Evolutionary conservation across 1,140 invertebrate species (phyloP).

Genomic region (Hirudo medicinalis): DNA sequence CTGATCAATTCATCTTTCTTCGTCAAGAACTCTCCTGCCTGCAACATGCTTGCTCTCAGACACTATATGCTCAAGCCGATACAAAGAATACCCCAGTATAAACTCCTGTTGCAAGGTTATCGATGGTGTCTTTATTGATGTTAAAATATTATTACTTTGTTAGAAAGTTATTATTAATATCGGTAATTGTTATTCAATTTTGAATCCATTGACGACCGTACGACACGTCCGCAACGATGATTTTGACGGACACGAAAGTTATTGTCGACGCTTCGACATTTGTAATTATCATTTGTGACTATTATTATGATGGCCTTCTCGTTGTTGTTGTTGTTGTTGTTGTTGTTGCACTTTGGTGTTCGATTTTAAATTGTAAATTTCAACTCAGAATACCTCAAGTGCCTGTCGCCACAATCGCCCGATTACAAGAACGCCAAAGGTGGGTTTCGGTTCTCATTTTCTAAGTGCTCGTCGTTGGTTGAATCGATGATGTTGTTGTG

Average conservation of each 20-base stretch:
- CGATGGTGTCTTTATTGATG: too few species aligned
- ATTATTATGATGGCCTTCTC: too few species aligned
- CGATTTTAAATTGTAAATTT: conserved; percentile 26
- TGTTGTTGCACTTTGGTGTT: conserved; percentile 22
- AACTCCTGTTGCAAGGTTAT: conserved; percentile 51
- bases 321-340: not conserved
- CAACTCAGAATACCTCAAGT: conserved; percentile 48
- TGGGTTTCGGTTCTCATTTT: conserved; percentile 26
- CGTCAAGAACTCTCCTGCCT: conserved; percentile 40
- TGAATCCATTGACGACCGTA: too few species aligned
- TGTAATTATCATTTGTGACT: too few species aligned
- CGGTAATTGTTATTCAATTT: too few species aligned
- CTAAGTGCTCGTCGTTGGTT: too few species aligned
- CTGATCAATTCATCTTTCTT: not conserved
- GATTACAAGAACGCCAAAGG: conserved; percentile 54
- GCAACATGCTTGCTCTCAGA: conserved; percentile 51
- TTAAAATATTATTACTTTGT: too few species aligned
- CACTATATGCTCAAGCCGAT: conserved; percentile 66
- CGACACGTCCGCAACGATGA: too few species aligned
- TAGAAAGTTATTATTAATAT: too few species aligned
- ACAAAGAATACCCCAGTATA: conserved; percentile 57
- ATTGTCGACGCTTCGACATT: too few species aligned
- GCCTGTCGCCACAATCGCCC: conserved; percentile 46
- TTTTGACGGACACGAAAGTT: too few species aligned
- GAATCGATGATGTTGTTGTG: too few species aligned